A percentile compares a stretch with the other conserved stretches of the same genome.
Evolutionary conservation across 2,113 vertebrate species (phyloP).

Genomic region (Globicephala melas): DNA sequence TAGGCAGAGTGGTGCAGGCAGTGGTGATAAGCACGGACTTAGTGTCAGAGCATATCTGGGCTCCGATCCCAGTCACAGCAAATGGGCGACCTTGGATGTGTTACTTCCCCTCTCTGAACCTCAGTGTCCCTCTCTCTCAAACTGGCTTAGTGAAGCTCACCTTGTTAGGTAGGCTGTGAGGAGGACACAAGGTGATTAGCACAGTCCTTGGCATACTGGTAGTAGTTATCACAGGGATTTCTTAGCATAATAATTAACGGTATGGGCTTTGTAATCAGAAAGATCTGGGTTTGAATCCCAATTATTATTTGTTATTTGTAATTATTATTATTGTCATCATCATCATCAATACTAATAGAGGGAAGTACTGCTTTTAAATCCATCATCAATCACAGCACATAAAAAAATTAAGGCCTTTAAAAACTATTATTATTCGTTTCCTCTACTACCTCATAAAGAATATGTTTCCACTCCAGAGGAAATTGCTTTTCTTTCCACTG

Average conservation of each 20-base stretch:
- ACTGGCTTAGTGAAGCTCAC: not conserved
- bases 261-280: not conserved
- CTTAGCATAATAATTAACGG: not conserved
- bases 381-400: not conserved
- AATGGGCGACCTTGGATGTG: too few relatives aligned
- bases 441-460: not conserved
- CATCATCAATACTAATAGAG: not conserved
- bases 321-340: not conserved
- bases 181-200: not conserved
- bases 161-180: not conserved
- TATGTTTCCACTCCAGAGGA: slow-evolving; percentile 23
- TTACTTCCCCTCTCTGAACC: not conserved
- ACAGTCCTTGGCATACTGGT: not conserved
- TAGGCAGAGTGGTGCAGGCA: not conserved
- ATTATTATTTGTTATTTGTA: not conserved
- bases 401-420: not conserved
- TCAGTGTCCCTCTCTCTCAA: not conserved
- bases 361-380: not conserved
- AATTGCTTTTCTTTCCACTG: slow-evolving; percentile 53
- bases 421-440: slow-evolving; percentile 28
- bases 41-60: not conserved
- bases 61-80: not conserved
- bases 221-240: not conserved
- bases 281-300: not conserved
- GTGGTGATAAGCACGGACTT: not conserved